A percentile compares a stretch with the other conserved stretches of the same genome.
Conservation (phyloP, 2,113 vertebrate genomes). For the Bothrops jararaca region DNA sequence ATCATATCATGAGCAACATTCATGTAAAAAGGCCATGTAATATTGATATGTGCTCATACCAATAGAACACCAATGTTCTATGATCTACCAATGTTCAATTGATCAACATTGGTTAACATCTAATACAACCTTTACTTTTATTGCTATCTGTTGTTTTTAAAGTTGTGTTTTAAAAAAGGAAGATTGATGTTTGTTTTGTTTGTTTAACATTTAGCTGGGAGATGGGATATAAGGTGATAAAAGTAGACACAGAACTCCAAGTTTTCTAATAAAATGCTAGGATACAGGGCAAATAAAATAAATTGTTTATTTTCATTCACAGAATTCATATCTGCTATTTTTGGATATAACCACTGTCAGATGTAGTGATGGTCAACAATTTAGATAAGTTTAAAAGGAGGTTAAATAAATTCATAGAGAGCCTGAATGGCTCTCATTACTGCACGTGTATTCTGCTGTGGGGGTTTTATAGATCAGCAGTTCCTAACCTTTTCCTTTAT, state of each 20-base stretch:
- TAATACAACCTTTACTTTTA: neutral
- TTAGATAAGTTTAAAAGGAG: neutral
- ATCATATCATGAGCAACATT: neutral
- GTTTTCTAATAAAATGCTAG: neutral
- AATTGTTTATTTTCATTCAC: neutral
- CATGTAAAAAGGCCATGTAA: neutral
- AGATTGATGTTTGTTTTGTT: neutral
- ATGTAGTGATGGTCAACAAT: neutral
- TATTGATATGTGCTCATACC: neutral
- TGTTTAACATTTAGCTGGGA: neutral
- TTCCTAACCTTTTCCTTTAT: neutral
- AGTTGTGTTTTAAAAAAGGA: neutral
- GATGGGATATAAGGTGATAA: neutral
- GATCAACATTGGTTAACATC: neutral
- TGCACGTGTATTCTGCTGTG: neutral
- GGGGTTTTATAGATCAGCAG: neutral
- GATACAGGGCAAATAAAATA: neutral
- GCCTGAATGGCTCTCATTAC: neutral
- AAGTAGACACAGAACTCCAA: neutral
- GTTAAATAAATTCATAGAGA: neutral
- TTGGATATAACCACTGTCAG: neutral
- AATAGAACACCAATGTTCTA: slow-evolving; percentile 20
- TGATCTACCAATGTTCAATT: neutral
- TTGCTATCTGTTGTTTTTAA: neutral
- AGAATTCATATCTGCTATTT: neutral